Conservation (phyloP, 2,113 vertebrate species). For the Rhagologus leucostigma region DNA sequence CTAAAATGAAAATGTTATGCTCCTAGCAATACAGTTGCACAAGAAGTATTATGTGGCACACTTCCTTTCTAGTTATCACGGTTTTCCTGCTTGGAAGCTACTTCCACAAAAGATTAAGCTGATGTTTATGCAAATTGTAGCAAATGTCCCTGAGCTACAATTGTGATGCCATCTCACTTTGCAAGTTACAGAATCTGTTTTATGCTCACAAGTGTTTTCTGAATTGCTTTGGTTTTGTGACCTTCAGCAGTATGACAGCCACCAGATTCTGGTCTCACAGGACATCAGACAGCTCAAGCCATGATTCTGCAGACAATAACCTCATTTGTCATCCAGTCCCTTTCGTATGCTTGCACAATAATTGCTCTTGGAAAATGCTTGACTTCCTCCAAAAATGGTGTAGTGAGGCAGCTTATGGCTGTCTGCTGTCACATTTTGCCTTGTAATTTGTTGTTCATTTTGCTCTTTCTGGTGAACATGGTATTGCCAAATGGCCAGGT, state of each 20-base stretch:
- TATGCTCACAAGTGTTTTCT: neutral
- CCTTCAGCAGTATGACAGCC: neutral
- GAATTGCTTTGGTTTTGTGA: neutral
- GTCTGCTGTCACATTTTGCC: neutral
- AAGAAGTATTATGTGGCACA: neutral
- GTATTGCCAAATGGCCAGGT: neutral
- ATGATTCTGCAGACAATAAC: neutral
- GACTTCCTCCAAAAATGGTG: neutral
- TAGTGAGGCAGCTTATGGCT: neutral
- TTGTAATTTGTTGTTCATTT: neutral
- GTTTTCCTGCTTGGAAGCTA: neutral
- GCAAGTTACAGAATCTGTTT: neutral
- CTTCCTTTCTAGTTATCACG: neutral
- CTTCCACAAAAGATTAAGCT: neutral
- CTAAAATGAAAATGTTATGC: neutral
- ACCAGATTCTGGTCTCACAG: neutral
- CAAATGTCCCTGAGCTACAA: neutral
- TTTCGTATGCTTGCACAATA: neutral
- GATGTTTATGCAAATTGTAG: neutral
- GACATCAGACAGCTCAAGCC: neutral
- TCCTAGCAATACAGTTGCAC: neutral
- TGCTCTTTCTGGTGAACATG: neutral
- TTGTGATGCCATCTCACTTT: neutral
- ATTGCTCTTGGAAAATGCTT: neutral
- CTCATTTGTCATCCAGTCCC: neutral